These are phyloP conservation scores for Artemia sinica DNA, from an alignment of 2,888 invertebrate genomes.

Conservation along the genomic window DNA sequence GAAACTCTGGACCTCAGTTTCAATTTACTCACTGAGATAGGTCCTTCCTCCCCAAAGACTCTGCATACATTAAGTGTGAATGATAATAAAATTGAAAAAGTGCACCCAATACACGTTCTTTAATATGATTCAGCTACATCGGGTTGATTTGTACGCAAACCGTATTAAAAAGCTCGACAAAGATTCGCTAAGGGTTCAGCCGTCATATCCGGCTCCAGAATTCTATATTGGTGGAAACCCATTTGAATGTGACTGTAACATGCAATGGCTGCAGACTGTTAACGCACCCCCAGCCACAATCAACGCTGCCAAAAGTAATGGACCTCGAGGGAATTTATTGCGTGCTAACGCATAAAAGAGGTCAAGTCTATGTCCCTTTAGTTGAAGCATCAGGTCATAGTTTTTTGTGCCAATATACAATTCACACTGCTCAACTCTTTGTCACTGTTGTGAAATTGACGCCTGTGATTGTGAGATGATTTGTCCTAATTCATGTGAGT, in stretches of 20 bases:
- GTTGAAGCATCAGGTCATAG: conserved; percentile 61
- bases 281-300: conserved; percentile 60
- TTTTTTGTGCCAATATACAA: conserved; percentile 65
- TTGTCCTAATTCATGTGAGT: conserved; percentile 68
- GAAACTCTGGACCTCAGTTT: conserved; percentile 65
- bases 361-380: conserved; percentile 51
- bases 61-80: conserved; percentile 58
- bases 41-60: conserved; percentile 53
- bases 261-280: conserved; percentile 74
- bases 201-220: conserved; percentile 54
- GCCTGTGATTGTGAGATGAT: conserved; percentile 85
- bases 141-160: conserved; percentile 63
- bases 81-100: conserved; percentile 60
- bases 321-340: conserved; percentile 67
- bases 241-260: conserved; percentile 69
- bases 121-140: conserved; percentile 63
- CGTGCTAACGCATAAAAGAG: conserved; percentile 57
- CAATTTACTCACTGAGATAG: conserved; percentile 59
- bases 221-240: conserved; percentile 72
- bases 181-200: conserved; percentile 32
- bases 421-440: conserved; percentile 68
- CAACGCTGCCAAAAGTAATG: conserved; percentile 61
- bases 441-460: conserved; percentile 77
- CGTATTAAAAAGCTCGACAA: conserved; percentile 42
- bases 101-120: conserved; percentile 72